These are phyloP conservation scores for Eupithecia exiguata DNA, from an alignment of 2,888 invertebrate species.

Conservation along the genomic window DNA sequence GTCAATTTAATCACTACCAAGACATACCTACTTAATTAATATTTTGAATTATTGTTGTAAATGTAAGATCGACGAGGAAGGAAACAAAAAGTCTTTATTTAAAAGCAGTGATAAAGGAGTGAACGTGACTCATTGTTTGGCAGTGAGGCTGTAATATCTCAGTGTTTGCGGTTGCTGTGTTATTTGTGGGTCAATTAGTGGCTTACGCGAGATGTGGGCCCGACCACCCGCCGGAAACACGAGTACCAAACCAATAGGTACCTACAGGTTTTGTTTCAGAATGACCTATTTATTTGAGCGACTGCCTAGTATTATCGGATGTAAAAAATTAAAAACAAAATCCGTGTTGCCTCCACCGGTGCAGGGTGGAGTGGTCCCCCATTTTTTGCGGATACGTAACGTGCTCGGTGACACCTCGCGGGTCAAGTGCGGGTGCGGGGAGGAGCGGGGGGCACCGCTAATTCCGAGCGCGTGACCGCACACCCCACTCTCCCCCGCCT, in stretches of 20 bases:
- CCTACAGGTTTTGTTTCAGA: constrained; percentile 29
- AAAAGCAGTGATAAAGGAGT: constrained; percentile 53
- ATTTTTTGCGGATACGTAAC: constrained; percentile 78
- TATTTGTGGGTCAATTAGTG: constrained; percentile 66
- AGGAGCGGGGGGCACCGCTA: constrained; percentile 63
- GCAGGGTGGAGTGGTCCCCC: constrained; percentile 57
- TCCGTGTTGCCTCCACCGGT: constrained; percentile 58
- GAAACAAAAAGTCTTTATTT: constrained; percentile 51
- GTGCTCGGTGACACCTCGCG: constrained; percentile 78
- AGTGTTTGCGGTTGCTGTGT: constrained; percentile 60
- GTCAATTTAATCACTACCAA: constrained; percentile 26
- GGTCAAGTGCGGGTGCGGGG: constrained; percentile 66
- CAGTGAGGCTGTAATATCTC: constrained; percentile 57
- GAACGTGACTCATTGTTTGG: constrained; percentile 60
- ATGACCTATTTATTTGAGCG: constrained; percentile 38
- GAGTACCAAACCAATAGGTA: constrained; percentile 30
- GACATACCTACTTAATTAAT: background rate
- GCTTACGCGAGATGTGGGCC: constrained; percentile 49
- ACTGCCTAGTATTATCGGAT: constrained; percentile 60
- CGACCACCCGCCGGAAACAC: constrained; percentile 54
- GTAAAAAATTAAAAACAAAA: constrained; percentile 76
- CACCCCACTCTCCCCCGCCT: constrained; percentile 53
- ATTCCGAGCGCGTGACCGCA: constrained; percentile 78
- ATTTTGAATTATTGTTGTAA: constrained; percentile 23
- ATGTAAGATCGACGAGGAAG: constrained; percentile 52